Percentiles rank a stretch among this genome's conserved stretches.
phyloP scores from a whole-genome alignment of 1,140 invertebrate species.

The Aphidius ervi region DNA sequence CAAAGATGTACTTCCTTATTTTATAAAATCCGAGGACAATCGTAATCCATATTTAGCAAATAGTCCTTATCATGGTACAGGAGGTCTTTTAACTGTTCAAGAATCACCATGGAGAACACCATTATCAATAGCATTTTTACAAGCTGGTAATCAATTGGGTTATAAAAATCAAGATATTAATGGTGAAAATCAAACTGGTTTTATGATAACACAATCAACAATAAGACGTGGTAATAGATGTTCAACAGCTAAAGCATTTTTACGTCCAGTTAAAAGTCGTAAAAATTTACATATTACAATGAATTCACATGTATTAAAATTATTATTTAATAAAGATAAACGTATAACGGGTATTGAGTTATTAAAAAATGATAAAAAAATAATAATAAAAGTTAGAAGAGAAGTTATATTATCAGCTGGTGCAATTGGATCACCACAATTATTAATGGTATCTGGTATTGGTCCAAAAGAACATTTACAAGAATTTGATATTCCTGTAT shows the following conservation, averaged over 20 bases:
- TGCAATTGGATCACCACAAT: constrained; percentile 73
- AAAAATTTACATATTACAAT: constrained; percentile 79
- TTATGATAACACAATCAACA: constrained; percentile 81
- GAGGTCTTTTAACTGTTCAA: constrained; percentile 80
- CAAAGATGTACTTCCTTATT: constrained; percentile 80
- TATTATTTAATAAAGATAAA: constrained; percentile 66
- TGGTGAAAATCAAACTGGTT: constrained; percentile 76
- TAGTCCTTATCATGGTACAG: constrained; percentile 70
- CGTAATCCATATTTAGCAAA: constrained; percentile 73
- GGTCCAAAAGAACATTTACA: constrained; percentile 76
- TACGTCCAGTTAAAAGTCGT: constrained; percentile 73
- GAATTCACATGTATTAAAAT: constrained; percentile 68
- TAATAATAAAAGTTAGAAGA: constrained; percentile 64
- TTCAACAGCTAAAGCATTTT: constrained; percentile 84
- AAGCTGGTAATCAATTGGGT: constrained; percentile 75
- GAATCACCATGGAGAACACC: constrained; percentile 78
- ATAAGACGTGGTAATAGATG: constrained; percentile 81
- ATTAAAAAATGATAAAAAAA: constrained; percentile 59
- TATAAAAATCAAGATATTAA: constrained; percentile 79
- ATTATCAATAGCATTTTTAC: constrained; percentile 73
- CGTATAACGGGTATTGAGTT: constrained; percentile 76
- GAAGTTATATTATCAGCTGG: constrained; percentile 81
- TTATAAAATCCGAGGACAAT: constrained; percentile 84
- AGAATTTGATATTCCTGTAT: constrained; percentile 69
- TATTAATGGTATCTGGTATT: constrained; percentile 87